Percentiles rank a stretch among this genome's conserved stretches.
phyloP scores from a whole-genome alignment of 2,888 invertebrate species.

The Zaprionus lineosus region DNA sequence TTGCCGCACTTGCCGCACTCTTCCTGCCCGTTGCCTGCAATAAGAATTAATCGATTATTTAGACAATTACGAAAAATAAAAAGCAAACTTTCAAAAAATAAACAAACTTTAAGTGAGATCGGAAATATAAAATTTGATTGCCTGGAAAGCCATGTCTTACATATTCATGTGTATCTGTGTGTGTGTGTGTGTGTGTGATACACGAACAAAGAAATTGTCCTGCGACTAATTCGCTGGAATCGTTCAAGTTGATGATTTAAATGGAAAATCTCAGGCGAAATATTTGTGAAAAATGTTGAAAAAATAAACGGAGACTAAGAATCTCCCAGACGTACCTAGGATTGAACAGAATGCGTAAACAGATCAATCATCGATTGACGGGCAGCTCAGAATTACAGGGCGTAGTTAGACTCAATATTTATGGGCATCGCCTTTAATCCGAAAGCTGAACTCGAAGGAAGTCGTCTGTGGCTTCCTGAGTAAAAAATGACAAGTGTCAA shows the following conservation, averaged over 20 bases:
- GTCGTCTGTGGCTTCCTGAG: no score
- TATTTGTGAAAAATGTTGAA: not conserved
- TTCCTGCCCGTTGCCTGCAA: no score
- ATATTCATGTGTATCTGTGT: not conserved
- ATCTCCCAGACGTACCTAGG: no score
- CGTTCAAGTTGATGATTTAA: not conserved
- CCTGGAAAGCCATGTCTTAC: conserved; percentile 30
- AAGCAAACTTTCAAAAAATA: conserved; percentile 36
- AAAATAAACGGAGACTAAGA: no score
- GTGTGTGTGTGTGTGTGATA: not conserved
- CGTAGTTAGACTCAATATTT: no score
- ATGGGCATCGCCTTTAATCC: no score
- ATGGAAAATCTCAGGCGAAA: not conserved
- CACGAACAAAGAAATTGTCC: conserved; percentile 2
- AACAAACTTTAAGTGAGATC: conserved; percentile 42
- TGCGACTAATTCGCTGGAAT: conserved; percentile 5
- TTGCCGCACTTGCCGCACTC: conserved; percentile 24
- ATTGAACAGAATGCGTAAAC: no score
- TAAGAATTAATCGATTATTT: conserved; percentile 60
- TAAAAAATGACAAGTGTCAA: no score
- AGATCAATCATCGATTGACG: no score
- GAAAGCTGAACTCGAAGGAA: no score
- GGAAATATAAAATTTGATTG: conserved; percentile 58
- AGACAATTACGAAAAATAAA: conserved; percentile 51
- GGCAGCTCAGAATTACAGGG: no score